These are phyloP conservation scores for Pterocles orientalis DNA, from an alignment of 2,113 vertebrate species.

Conservation along the genomic window DNA sequence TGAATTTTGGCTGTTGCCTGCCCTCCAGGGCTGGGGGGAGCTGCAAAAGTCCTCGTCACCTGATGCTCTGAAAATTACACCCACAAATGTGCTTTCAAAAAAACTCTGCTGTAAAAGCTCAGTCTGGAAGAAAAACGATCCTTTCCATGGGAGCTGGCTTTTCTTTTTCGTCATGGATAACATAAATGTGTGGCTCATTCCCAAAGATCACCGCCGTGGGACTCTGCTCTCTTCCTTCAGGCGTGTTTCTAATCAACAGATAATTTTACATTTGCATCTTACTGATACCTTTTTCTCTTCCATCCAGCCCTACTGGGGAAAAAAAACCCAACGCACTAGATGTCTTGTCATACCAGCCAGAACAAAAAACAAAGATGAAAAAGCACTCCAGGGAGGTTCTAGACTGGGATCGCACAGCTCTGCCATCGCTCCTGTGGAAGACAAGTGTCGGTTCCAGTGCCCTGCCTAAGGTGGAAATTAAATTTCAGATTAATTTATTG, in stretches of 20 bases:
- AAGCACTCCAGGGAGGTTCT: neutral
- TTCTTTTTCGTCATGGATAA: neutral
- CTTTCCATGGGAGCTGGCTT: fast-evolving
- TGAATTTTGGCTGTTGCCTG: fast-evolving
- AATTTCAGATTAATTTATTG: neutral
- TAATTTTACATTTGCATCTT: neutral
- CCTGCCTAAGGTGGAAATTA: neutral
- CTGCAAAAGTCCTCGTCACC: neutral
- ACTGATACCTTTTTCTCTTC: neutral
- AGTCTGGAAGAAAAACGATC: fast-evolving
- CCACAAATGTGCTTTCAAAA: neutral
- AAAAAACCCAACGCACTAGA: too few species aligned
- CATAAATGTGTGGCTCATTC: neutral
- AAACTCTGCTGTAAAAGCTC: neutral
- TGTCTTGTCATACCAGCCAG: neutral
- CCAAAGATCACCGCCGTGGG: neutral
- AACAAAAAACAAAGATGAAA: neutral
- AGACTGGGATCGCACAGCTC: neutral
- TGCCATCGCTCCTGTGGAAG: neutral
- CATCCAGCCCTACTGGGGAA: neutral
- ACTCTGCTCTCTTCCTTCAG: neutral
- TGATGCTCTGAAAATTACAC: neutral
- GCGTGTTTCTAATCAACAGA: neutral
- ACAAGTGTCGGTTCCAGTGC: neutral
- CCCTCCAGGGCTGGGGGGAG: neutral